Base-by-base conservation (phyloP, 92 coral and sea anemone genomes). In the Epizoanthus rinbou region DNA sequence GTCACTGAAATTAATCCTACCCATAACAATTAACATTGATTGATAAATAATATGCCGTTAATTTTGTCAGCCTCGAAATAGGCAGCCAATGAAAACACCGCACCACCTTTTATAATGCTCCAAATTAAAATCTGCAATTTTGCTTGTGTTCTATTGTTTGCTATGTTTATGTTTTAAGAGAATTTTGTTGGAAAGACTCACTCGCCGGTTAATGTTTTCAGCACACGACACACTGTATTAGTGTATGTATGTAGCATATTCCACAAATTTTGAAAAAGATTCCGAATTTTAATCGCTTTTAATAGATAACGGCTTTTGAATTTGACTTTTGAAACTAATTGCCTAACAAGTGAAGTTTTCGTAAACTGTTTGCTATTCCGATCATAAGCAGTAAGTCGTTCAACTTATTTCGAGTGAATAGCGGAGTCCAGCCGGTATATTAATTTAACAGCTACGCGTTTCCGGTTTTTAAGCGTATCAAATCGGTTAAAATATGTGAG, bases 11-110 rank as follows among this genome's bases (percentile, higher is more conserved):
- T 69, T 23, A 39, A 63, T 53, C 16, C 68, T 54, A 60, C 88
- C 73, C 73, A 67, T 88, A 57, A 69, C 93, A 92, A 76, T 85
- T 80, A 76, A 69, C 72, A 64, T 35, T 85, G 88, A 92, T 90
- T 85, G 88, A 76, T 73, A 81, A 76, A 81, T 82, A 87, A 89
- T 89, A 92, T 76, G 72, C 73, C 65, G 75, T 74, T 85, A 88
- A 92, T 88, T 64, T 71, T 87, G 66, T 86, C 72, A 79, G 80
- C 84, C 74, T 82, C 69, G 84, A 37, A 69, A 66, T 64, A 75
- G 71, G 79, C 52, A 31, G 67, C 89, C 95, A 92, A 89, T 92
- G 81, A 73, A 82, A 33, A 64, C 41, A 54, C 62, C 69, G 86
- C 75, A 85, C 53, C 37, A 21, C 7, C 28, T 58, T 57, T 59